phyloP scores from a whole-genome alignment of 2,113 vertebrate genomes.

The Myiozetetes cayanensis region DNA sequence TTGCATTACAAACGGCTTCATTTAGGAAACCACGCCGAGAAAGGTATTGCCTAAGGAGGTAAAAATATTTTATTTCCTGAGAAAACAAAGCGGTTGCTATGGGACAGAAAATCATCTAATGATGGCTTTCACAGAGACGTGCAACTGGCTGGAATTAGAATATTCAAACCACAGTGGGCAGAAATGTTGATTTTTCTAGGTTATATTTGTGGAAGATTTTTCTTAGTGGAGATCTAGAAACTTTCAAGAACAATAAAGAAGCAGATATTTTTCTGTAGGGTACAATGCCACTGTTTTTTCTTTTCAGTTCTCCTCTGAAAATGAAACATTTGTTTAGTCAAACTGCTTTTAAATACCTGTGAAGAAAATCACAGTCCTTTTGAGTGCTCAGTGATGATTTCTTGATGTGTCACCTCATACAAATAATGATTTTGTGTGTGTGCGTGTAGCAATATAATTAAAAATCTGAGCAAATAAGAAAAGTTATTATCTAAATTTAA shows the following conservation, averaged over 20 bases:
- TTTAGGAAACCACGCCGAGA: slow-evolving; percentile 3
- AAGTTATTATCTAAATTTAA: not conserved
- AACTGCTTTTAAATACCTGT: not conserved
- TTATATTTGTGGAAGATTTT: not conserved
- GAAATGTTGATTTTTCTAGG: not conserved
- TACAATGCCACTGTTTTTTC: not conserved
- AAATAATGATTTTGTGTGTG: not conserved
- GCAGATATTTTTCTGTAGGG: not conserved
- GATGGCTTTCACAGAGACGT: not conserved
- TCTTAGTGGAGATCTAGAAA: not conserved
- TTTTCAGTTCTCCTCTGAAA: not conserved
- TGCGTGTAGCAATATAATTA: not conserved
- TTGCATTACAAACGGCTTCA: slow-evolving; percentile 14
- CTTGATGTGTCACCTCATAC: not conserved
- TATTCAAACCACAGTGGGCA: not conserved
- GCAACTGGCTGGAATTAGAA: not conserved
- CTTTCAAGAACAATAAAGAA: not conserved
- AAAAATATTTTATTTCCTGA: slow-evolving; percentile 43
- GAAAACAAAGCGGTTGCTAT: slow-evolving; percentile 48
- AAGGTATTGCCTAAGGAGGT: slow-evolving; percentile 45
- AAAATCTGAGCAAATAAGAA: not conserved
- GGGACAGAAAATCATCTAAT: slow-evolving; percentile 39
- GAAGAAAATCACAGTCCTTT: not conserved
- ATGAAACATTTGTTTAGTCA: not conserved
- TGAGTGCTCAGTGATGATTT: not conserved